A percentile compares a stretch with the other conserved stretches of the same genome.
Evolutionary conservation across 2,797 vertebrate species (phyloP).

Genomic region (Eurystomus glaucurus): DNA sequence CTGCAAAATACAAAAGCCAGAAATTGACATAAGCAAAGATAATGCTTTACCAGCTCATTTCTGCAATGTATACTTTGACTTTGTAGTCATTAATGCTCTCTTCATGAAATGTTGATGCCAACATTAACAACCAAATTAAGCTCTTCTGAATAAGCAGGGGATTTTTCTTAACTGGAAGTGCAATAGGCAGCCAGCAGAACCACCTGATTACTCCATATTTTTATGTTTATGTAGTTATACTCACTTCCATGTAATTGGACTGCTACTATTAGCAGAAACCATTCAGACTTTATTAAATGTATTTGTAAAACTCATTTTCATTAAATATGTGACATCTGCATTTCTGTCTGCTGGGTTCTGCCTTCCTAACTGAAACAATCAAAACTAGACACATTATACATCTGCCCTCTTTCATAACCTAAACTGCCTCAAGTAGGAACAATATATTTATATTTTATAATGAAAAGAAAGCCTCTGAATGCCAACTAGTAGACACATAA

Average conservation of each 20-base stretch:
- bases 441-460: slow-evolving; percentile 81
- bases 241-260: slow-evolving; percentile 38
- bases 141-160: not conserved
- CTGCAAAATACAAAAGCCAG: not conserved
- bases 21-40: not conserved
- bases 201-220: slow-evolving; percentile 21
- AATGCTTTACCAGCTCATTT: not conserved
- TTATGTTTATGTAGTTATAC: slow-evolving; percentile 34
- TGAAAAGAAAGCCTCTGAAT: slow-evolving; percentile 81
- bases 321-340: slow-evolving; percentile 73
- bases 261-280: slow-evolving; percentile 65
- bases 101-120: slow-evolving; percentile 26
- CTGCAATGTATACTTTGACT: not conserved
- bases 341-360: slow-evolving; percentile 69
- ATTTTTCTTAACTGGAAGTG: slow-evolving; percentile 11
- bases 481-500: slow-evolving; percentile 77
- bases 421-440: slow-evolving; percentile 70
- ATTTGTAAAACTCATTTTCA: slow-evolving; percentile 77
- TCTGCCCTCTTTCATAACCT: slow-evolving; percentile 81
- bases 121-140: slow-evolving; percentile 34
- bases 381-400: slow-evolving; percentile 74
- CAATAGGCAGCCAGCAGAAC: slow-evolving; percentile 24
- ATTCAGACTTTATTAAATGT: slow-evolving; percentile 71
- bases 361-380: slow-evolving; percentile 75
- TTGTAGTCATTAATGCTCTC: not conserved